Conservation (phyloP, 2,797 vertebrate genomes). For the Enteromius argenteus region DNA sequence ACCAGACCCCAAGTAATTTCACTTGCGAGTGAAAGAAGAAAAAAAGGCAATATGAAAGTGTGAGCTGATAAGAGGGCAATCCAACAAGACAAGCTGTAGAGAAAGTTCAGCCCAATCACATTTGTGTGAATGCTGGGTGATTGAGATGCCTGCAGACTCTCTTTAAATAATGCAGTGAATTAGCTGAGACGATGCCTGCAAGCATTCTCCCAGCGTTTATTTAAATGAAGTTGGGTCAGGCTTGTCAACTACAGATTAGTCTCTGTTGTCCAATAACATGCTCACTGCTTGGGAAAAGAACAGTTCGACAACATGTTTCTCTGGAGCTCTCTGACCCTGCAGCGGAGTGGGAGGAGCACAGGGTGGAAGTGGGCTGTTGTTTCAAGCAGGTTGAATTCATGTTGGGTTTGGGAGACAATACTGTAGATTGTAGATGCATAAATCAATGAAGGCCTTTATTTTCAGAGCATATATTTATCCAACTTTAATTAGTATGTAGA, state of each 20-base stretch:
- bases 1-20: slow-evolving; percentile 24
- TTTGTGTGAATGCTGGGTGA: slow-evolving; percentile 44
- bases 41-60: neutral
- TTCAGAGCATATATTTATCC: neutral
- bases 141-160: slow-evolving; percentile 52
- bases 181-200: slow-evolving; percentile 55
- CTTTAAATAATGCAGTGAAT: slow-evolving; percentile 63
- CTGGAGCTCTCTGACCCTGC: slow-evolving; percentile 55
- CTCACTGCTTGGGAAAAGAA: slow-evolving; percentile 59
- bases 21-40: slow-evolving; percentile 18
- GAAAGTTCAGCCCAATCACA: slow-evolving; percentile 39
- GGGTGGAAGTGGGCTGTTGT: slow-evolving; percentile 14
- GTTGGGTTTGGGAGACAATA: neutral
- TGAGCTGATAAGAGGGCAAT: slow-evolving; percentile 21
- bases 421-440: neutral
- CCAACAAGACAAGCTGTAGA: slow-evolving; percentile 16
- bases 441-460: neutral
- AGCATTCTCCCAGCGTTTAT: slow-evolving; percentile 60
- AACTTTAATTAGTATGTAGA: neutral
- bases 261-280: slow-evolving; percentile 66
- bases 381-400: neutral
- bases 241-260: slow-evolving; percentile 63
- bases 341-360: slow-evolving; percentile 21
- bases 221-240: slow-evolving; percentile 68
- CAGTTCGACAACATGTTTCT: slow-evolving; percentile 58